phyloP scores from a whole-genome alignment of 2,113 vertebrate species.

The Clarias gariepinus region DNA sequence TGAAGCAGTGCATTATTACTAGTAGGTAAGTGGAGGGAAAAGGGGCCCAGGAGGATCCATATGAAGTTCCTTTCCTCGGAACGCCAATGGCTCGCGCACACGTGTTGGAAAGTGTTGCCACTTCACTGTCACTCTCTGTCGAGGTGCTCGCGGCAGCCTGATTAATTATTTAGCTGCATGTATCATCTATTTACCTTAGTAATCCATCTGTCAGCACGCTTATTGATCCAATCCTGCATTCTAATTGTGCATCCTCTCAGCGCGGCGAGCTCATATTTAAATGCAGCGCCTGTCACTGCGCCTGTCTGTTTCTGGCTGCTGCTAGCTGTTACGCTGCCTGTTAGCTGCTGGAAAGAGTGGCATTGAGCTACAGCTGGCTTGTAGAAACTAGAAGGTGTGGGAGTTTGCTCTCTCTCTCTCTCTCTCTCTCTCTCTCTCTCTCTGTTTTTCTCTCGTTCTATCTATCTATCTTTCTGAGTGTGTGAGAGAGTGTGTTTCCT shows the following conservation, averaged over 20 bases:
- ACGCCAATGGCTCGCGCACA: slow-evolving; percentile 40
- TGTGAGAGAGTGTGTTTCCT: not conserved
- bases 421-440: slow-evolving; percentile 22
- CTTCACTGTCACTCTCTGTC: slow-evolving; percentile 54
- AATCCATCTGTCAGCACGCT: slow-evolving; percentile 84
- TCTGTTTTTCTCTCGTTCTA: slow-evolving; percentile 15
- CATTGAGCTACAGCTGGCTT: slow-evolving; percentile 44
- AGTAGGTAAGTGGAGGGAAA: slow-evolving; percentile 6
- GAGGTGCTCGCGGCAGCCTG: slow-evolving; percentile 62
- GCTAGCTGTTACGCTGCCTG: slow-evolving; percentile 13
- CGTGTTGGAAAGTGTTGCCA: slow-evolving; percentile 59
- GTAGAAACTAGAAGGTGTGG: slow-evolving; percentile 44
- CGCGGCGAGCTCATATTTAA: slow-evolving; percentile 73
- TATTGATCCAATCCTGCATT: slow-evolving; percentile 80
- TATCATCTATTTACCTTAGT: slow-evolving; percentile 84
- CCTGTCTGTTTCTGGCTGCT: slow-evolving; percentile 43
- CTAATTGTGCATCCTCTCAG: slow-evolving; percentile 76
- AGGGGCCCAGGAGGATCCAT: slow-evolving; percentile 23
- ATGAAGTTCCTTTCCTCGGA: slow-evolving; percentile 37
- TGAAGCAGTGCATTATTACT: slow-evolving; percentile 40
- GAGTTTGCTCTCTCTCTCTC: slow-evolving; percentile 5
- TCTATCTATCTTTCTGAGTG: slow-evolving; percentile 6
- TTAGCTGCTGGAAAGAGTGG: slow-evolving; percentile 27
- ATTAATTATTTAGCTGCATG: slow-evolving; percentile 84
- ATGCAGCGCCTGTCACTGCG: slow-evolving; percentile 68